Base-by-base conservation (phyloP, 2,888 invertebrate species). In the Meghimatium bilineatum region DNA sequence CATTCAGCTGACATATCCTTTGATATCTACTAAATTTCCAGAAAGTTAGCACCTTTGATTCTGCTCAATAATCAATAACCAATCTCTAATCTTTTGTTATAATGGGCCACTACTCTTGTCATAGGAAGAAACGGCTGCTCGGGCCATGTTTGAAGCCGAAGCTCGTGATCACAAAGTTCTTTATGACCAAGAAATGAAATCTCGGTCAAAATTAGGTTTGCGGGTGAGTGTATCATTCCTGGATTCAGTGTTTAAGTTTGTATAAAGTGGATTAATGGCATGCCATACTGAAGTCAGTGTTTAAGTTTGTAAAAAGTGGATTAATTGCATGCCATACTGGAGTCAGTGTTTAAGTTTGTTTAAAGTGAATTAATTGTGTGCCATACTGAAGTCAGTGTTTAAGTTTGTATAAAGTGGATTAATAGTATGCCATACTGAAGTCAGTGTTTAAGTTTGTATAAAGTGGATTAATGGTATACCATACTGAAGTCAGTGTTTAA, bases 171-270 rank as follows among this genome's bases (percentile, higher is more conserved):
- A 88, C 85, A 90, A 91, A 80, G 88, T 87, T 72, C 86, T 93
- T 80, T 92, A 91, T 90, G 92, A 92, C 85, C 90, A 88, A 81
- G 93, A 93, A 88, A 89, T 91, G 82, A 88, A 91, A 78, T 91
- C 92, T 20, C 86, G 92, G 20, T 92, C 92, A 71, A 92, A 91
- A 85, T 88, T 93, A 63, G 92, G 92, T 74, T 85, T 92, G 10
- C 83, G 90, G 90, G 93, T 93, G 88, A 90, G 92, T 89, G 74
- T 76, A 26, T 56, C 29, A 76, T 84, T n/a, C 84, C 84, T 69
- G 56, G 17, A n/a, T 23, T 20, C 8, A 26, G 29, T 49, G 56
- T 49, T 17, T 69, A 23, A 49, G 38, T 52, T 52, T 69, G 26
- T 72, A 8, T 80, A 29, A 63, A 63, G n/a, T 63, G 29, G 29